A percentile compares a stretch with the other conserved stretches of the same genome.
phyloP scores from a whole-genome alignment of 2,797 vertebrate species.

The Coregonus ussuriensis region DNA sequence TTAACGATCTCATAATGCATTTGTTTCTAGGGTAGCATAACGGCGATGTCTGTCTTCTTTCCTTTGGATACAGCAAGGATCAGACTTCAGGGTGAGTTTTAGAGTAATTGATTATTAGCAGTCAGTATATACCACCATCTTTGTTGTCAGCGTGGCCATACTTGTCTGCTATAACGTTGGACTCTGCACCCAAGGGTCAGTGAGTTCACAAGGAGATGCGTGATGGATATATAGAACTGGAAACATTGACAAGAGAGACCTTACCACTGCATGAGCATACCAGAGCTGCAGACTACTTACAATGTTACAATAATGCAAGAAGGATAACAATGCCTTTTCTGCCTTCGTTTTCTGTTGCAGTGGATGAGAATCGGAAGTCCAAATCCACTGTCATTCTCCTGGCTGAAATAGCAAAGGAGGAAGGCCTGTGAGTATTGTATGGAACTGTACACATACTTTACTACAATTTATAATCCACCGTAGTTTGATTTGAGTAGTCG shows the following conservation, averaged over 20 bases:
- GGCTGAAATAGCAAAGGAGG: conserved; percentile 80
- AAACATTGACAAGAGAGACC: not conserved
- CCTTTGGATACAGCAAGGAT: conserved; percentile 83
- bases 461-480: conserved; percentile 9
- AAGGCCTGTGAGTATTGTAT: conserved; percentile 76
- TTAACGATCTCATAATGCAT: not conserved
- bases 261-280: not conserved
- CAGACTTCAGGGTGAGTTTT: conserved; percentile 78
- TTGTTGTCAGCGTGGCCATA: conserved; percentile 27
- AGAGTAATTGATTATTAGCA: too few relatives aligned
- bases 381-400: conserved; percentile 77
- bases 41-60: conserved; percentile 81
- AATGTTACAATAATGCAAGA: not conserved
- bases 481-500: not conserved
- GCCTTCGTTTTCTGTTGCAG: conserved; percentile 55
- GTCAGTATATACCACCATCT: too few relatives aligned
- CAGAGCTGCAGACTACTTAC: not conserved
- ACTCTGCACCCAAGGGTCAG: not conserved
- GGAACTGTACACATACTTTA: not conserved
- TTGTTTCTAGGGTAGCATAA: conserved; percentile 74
- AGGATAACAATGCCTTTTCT: not conserved
- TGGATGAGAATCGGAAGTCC: conserved; percentile 79
- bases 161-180: conserved; percentile 21
- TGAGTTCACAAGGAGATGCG: not conserved
- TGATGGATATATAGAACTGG: not conserved